phyloP scores from a whole-genome alignment of 1,140 invertebrate genomes.

The Eubasilissa regina region DNA sequence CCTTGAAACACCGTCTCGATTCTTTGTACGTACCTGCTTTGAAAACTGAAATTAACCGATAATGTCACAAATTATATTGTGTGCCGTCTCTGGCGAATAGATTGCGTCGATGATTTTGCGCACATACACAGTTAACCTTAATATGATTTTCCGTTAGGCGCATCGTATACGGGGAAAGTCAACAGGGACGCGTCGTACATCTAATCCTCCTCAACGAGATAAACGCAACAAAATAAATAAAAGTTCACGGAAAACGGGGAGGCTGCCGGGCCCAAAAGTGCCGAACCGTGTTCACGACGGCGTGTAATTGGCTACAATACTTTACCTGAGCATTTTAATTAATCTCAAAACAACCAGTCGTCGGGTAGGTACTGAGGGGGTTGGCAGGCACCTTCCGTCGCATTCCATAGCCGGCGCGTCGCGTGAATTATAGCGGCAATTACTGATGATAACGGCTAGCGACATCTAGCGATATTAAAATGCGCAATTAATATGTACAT shows the following conservation, averaged over 20 bases:
- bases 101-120: background rate
- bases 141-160: constrained; percentile 16
- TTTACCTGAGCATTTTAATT: constrained; percentile 61
- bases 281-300: constrained; percentile 59
- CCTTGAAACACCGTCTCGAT: too few relatives aligned
- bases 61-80: too few relatives aligned
- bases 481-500: constrained; percentile 7
- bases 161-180: background rate
- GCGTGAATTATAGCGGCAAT: constrained; percentile 26
- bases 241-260: constrained; percentile 12
- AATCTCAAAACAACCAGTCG: constrained; percentile 46
- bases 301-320: constrained; percentile 60
- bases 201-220: constrained; percentile 37
- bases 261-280: constrained; percentile 32
- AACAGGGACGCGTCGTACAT: constrained; percentile 5
- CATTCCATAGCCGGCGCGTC: constrained; percentile 1
- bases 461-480: constrained; percentile 19
- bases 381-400: background rate
- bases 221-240: constrained; percentile 43
- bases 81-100: too few relatives aligned
- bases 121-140: background rate
- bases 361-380: constrained; percentile 6
- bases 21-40: too few relatives aligned
- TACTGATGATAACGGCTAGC: constrained; percentile 14
- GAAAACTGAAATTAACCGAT: too few relatives aligned